Evolutionary conservation across 2,797 vertebrate genomes (phyloP).

Genomic region (Pseudotriccus pelzelni): DNA sequence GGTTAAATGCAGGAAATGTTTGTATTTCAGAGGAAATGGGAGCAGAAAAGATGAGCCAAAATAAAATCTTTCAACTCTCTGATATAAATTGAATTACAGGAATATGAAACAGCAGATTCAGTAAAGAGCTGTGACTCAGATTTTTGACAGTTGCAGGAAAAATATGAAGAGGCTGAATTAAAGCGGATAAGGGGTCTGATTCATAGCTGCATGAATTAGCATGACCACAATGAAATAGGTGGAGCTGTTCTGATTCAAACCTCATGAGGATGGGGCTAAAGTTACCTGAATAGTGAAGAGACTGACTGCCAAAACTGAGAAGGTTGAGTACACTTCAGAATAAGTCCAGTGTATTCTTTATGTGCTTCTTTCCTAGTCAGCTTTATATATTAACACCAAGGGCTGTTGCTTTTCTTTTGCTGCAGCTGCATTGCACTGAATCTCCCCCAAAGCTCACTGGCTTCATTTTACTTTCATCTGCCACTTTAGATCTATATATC

Average conservation of each 20-base stretch:
- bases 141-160: neutral
- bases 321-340: neutral
- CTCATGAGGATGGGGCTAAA: neutral
- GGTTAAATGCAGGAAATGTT: constrained; percentile 53
- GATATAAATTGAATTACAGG: constrained; percentile 15
- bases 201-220: neutral
- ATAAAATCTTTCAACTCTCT: neutral
- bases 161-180: neutral
- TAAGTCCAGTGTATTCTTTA: neutral
- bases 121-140: neutral
- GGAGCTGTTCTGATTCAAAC: neutral
- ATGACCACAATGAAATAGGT: neutral
- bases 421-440: neutral
- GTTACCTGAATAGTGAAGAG: neutral
- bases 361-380: neutral
- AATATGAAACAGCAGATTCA: constrained; percentile 3
- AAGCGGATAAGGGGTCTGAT: neutral
- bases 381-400: neutral
- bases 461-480: neutral
- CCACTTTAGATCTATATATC: neutral
- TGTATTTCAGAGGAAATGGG: constrained; percentile 47
- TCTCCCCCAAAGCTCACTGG: neutral
- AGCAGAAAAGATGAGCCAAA: constrained; percentile 31
- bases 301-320: neutral
- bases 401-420: neutral